These are phyloP conservation scores for Brachionus rubens DNA, from an alignment of 1,140 invertebrate species.

Conservation along the genomic window DNA sequence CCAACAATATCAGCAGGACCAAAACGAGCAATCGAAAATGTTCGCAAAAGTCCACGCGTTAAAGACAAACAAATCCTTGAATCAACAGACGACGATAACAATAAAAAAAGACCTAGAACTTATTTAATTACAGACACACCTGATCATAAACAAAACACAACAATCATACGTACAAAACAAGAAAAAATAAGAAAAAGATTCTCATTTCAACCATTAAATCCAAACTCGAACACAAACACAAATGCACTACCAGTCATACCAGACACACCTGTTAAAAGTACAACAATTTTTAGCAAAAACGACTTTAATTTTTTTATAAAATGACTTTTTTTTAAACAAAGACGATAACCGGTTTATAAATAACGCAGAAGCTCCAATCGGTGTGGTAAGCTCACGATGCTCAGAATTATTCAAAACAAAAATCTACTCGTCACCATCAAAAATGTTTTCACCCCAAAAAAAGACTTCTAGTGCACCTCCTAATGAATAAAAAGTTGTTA, in stretches of 20 bases:
- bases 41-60: background rate
- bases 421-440: conserved; percentile 19
- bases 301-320: background rate
- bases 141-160: conserved; percentile 44
- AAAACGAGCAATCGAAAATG: background rate
- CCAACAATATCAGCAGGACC: background rate
- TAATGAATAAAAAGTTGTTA: background rate
- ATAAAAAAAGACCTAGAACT: conserved; percentile 10
- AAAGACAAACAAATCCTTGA: background rate
- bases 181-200: conserved; percentile 29
- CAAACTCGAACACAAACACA: background rate
- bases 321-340: background rate
- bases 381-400: background rate
- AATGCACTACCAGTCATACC: conserved; percentile 36
- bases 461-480: background rate
- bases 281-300: background rate
- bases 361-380: background rate
- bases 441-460: background rate
- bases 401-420: background rate
- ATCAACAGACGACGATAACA: conserved; percentile 5
- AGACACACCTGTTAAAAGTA: conserved; percentile 37
- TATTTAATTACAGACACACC: conserved; percentile 45
- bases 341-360: too few species aligned
- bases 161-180: conserved; percentile 32
- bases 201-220: conserved; percentile 38